Evolutionary conservation across 2,797 vertebrate genomes (phyloP).

Genomic region (Enteromius paludinosus): DNA sequence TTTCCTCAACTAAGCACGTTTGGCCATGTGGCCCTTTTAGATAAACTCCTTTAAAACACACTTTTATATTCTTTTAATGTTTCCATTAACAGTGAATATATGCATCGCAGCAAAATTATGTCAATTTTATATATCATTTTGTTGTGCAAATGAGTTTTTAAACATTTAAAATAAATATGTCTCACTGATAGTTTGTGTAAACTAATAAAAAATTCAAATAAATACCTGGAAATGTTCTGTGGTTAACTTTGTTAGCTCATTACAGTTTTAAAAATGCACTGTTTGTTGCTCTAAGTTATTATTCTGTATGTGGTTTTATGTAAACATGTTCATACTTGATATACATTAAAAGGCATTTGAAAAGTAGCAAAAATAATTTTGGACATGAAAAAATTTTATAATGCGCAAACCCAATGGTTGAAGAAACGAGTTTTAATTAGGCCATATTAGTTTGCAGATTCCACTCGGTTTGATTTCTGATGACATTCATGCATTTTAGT

Average conservation of each 20-base stretch:
- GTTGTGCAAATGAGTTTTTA: background rate
- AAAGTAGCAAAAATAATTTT: background rate
- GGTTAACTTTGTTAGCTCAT: background rate
- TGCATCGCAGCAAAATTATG: background rate
- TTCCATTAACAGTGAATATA: background rate
- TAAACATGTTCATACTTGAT: background rate
- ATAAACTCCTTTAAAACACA: background rate
- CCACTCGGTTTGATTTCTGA: background rate
- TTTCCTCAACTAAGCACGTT: background rate
- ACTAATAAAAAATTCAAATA: background rate
- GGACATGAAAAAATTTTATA: too few species aligned
- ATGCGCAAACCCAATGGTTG: background rate
- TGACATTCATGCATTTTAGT: background rate
- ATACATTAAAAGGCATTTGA: background rate
- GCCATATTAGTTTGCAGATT: background rate
- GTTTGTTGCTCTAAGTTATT: background rate
- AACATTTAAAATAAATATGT: background rate
- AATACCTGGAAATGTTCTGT: background rate
- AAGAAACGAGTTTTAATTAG: background rate
- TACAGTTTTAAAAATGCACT: background rate
- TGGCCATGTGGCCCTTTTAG: background rate
- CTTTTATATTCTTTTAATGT: background rate
- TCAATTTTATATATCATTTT: background rate
- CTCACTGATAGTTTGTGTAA: background rate
- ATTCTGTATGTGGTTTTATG: background rate